Evolutionary conservation across 2,113 vertebrate genomes (phyloP), one percentile per base, ranked within the genome.

Genomic region (Odontophorus gujanensis): DNA sequence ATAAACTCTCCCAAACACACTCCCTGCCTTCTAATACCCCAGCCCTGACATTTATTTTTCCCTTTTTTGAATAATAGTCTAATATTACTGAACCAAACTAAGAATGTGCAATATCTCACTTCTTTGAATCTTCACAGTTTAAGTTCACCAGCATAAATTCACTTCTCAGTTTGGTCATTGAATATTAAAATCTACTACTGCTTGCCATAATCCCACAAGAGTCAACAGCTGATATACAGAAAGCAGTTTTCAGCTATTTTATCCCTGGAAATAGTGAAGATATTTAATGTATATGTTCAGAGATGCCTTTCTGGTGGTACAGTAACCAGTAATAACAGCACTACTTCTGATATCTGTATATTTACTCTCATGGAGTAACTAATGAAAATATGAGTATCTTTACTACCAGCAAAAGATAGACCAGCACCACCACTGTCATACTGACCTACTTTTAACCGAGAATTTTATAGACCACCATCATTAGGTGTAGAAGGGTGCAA

Each of bases 231-330:
- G 48, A 66, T 74, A 80, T 40, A 68, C 48, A 38, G 61, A 89
- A 94, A 84, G 65, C 15, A 85, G n/a, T 47, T 96, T 89, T 68
- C 65, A 88, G 53, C 68, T 89, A 42, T 77, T 68, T 67, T 85
- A 69, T 15, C 13, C 16, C 6, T 4, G 6, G 3, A 20, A 47
- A n/a, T 28, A 17, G 21, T 43, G 7, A 22, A 3, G 26, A 30
- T 69, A 42, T 88, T 79, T 76, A 83, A 87, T 57, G 22, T 40
- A 68, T 42, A 36, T 75, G 7, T 69, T 73, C 45, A 85, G 65
- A 84, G 50, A 51, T 69, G 25, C 48, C 55, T 17, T 1, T 1
- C 22, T 81, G n/a, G 50, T 26, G 6, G 50, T 50, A 73, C 21
- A 53, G 61, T 68, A 88, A 83, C 28, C 10, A 65, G 10, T 14